Base-by-base conservation (phyloP, 1,140 invertebrate species). In the Chironomus striatipennis region DNA sequence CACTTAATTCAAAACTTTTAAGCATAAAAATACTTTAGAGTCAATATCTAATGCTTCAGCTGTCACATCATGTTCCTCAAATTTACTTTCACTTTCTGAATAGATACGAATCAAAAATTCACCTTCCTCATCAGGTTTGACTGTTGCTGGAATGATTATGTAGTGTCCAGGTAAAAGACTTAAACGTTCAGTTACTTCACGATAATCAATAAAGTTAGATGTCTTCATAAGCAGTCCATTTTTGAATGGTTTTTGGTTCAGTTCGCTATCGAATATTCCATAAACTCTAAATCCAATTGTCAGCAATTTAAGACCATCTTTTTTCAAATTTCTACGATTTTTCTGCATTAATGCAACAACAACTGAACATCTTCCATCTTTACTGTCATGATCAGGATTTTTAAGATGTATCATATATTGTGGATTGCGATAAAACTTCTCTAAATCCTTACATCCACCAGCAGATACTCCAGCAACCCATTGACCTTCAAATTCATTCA, bases 271-370 rank as follows among this genome's bases (percentile, higher is more conserved):
- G 6, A 90, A 88, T 74, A 96, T 82, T 86, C 93, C 90, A 84
- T 99, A 99, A 78, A 99, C 90, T 6, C 94, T 94, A 84, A 98
- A 99, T 74, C 97, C 97, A 78, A 99, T 94, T n/a, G 96, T 97
- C 7, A 99, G 86, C 79, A 94, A 93, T 80, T 99, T 97, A 43
- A 94, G 86, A 12, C 96, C 97, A 81, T 93, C 90, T 79, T 91
- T 90, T n/a, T 92, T 88, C 78, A 96, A 92, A 24, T 95, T 92
- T 79, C 97, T 87, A 76, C 96, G 87, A 85, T 99, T 98, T 80
- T 95, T 95, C 79, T 95, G 93, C 93, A 95, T 98, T 1, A 98
- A 83, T 0, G 93, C 96, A 34, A 98, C 88, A 78, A 99, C 96
- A 10, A 91, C 90, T 0, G 97, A 98, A 85, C 96, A 98, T 75